Evolutionary conservation across 2,888 invertebrate species (phyloP), one percentile per base, ranked within the genome.

Genomic region (Heteropelma amictum): DNA sequence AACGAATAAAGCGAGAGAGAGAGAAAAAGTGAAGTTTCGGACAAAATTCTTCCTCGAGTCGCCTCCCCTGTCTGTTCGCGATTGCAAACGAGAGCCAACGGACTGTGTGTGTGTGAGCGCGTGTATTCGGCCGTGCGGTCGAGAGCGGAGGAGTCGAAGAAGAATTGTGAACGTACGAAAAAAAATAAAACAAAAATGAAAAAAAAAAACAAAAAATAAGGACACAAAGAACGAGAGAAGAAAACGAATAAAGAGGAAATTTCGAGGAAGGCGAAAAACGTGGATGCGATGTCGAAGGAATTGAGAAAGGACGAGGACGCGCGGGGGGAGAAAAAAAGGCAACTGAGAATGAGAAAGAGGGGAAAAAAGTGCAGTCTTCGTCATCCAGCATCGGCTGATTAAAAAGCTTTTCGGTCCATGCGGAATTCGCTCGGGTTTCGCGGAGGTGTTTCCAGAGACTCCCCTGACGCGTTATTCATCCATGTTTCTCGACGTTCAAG

Each of bases 61-160:
- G 40, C 21, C 10, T 49, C 47, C 40, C 38, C 21, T 14, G 28
- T 49, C 61, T 35, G 21, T 23, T n/a, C 68, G 54, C 47, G 21
- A 23, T 67, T 19, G 64, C 67, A 54, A 47, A 45, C 47, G 54
- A 56, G 61, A 76, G 72, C 51, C 72, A 72, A 72, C 67, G n/a
- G n/a, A n/a, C n/a, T n/a, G n/a, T n/a, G n/a, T n/a, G n/a, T n/a
- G n/a, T n/a, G n/a, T n/a, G n/a, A n/a, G n/a, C n/a, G n/a, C 47
- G 56, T 28, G 56, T 28, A 56, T 61, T 47, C 30, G 47, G 12
- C 28, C 26, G 17, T 30, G n/a, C 47, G 40, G 56, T 35, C 21
- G 42, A 30, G n/a, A n/a, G 63, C 23, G 35, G 60, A 45, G 69
- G 49, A 54, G 30, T 61, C 28, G 64, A 65, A 49, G 58, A 54